Evolutionary conservation across 1,140 invertebrate genomes (phyloP).

Genomic region (Sinonovacula constricta): DNA sequence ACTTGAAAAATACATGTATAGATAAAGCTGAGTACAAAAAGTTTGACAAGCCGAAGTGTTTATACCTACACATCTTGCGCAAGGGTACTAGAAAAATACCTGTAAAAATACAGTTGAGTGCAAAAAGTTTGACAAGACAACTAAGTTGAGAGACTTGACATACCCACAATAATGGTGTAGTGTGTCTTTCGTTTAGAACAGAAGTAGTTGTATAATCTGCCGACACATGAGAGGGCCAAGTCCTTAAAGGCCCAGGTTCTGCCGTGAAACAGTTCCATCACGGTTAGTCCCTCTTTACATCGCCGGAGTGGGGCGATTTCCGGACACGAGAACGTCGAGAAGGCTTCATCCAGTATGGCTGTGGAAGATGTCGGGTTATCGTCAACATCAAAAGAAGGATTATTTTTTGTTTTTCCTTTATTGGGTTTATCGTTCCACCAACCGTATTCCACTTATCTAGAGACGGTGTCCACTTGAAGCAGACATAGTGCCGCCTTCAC

Average conservation of each 20-base stretch:
- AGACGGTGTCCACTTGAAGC: no score
- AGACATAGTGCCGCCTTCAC: no score
- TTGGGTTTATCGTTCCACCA: no score
- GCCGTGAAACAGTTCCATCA: constrained; percentile 80
- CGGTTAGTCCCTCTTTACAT: constrained; percentile 71
- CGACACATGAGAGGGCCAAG: constrained; percentile 78
- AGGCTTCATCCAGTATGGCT: constrained; percentile 74
- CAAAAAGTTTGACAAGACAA: no score
- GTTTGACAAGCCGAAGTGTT: no score
- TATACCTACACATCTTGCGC: not conserved
- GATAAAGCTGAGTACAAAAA: no score
- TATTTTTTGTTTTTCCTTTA: no score
- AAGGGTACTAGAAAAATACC: not conserved
- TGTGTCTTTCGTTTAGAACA: constrained; percentile 75
- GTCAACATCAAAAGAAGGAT: no score
- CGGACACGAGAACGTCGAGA: constrained; percentile 67
- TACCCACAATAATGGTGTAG: constrained; percentile 74
- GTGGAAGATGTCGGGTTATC: no score
- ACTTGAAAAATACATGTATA: no score
- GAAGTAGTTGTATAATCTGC: constrained; percentile 78
- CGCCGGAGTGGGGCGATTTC: constrained; percentile 70
- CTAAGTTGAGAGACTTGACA: constrained; percentile 45
- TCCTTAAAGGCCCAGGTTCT: constrained; percentile 81
- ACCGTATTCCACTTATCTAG: no score
- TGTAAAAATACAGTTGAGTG: no score